A percentile compares a stretch with the other conserved stretches of the same genome.
Evolutionary conservation across 2,797 vertebrate species (phyloP).

Genomic region (Melanogrammus aeglefinus): DNA sequence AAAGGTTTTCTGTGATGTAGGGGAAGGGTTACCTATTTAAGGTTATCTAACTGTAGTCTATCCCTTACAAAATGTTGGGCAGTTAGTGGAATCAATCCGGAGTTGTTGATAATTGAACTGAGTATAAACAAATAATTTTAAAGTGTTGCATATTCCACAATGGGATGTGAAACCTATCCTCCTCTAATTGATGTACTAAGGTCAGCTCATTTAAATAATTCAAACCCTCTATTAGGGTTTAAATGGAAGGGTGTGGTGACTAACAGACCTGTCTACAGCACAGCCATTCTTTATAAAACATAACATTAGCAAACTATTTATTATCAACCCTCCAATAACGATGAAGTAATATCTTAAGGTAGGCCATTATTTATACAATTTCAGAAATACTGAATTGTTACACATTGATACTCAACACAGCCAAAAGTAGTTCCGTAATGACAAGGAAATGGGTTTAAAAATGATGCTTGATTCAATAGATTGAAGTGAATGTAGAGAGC

Average conservation of each 20-base stretch:
- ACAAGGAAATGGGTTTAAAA: slow-evolving; percentile 4
- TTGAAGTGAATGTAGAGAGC: neutral
- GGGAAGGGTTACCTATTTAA: neutral
- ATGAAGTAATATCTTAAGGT: neutral
- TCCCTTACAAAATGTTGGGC: neutral
- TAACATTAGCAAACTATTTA: neutral
- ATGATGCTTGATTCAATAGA: neutral
- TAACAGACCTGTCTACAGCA: slow-evolving; percentile 17
- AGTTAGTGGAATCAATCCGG: neutral
- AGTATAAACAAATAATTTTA: slow-evolving; percentile 28
- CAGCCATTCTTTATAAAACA: neutral
- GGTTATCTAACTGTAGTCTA: neutral
- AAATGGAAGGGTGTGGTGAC: slow-evolving; percentile 38
- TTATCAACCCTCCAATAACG: neutral
- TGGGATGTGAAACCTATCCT: slow-evolving; percentile 63
- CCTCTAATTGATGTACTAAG: slow-evolving; percentile 56
- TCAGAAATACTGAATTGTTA: neutral
- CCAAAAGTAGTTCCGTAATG: neutral
- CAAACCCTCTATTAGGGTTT: slow-evolving; percentile 47
- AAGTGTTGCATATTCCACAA: slow-evolving; percentile 54
- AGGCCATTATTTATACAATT: neutral
- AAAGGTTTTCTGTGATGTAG: neutral
- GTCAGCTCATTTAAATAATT: slow-evolving; percentile 70
- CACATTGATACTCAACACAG: neutral
- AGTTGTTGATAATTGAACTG: slow-evolving; percentile 1